Evolutionary conservation across 2,888 invertebrate species (phyloP), one percentile per base, ranked within the genome.

Genomic region (Eristalis pertinax): DNA sequence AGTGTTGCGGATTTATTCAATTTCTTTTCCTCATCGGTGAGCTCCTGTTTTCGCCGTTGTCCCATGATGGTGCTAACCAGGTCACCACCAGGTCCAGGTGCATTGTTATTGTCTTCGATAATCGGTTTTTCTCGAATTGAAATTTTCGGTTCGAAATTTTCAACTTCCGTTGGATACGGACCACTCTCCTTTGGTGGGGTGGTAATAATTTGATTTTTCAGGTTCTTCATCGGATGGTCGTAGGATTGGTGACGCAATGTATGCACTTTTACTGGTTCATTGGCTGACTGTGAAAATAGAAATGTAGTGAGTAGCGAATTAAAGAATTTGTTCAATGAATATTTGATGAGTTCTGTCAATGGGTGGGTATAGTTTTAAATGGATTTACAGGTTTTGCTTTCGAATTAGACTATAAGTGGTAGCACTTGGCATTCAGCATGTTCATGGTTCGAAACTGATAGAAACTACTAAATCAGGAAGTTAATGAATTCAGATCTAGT

Each of bases 131-230:
- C 89, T 89, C 90, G 73, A 84, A 86, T 43, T 76, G 89, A 69
- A 87, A 83, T 82, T 87, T 89, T 90, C 50, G 89, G 88, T 77
- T 89, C 88, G 74, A 89, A 89, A 79, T 89, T 88, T 35, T 89
- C 89, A 35, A 87, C 77, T 85, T 89, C 89, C 69, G 84, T 67
- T 65, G 88, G 87, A 74, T 87, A 89, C 63, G 82, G 62, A 65
- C 65, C 74, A 50, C 19, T 19, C 82, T 89, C 83, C 69, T 74
- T 82, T 29, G 78, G 70, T 74, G 89, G 89, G 69, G 84, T 90
- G 68, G 83, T 84, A 70, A 92, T 89, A 60, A 91, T 90, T 88
- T 92, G 92, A 60, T 92, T 93, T 90, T 92, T 93, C 76, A 91
- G 91, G 89, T 90, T 93, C 19, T 89, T 90, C 43, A 89, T 90